phyloP scores from a whole-genome alignment of 1,140 invertebrate species.

The Drosophila pseudoobscura region DNA sequence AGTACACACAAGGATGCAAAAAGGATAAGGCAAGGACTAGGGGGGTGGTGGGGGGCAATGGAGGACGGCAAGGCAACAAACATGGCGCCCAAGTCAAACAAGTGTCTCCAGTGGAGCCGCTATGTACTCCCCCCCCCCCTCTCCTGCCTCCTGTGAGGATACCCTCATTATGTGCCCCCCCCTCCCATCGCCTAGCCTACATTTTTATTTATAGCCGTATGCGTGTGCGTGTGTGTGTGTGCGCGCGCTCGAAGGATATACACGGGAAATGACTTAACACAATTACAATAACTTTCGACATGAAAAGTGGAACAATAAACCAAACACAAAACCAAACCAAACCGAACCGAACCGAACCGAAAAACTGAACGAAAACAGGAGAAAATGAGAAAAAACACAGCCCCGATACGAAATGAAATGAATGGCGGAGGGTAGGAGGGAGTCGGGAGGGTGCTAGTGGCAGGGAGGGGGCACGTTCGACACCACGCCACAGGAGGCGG shows the following conservation, averaged over 20 bases:
- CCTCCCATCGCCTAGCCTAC: slow-evolving; percentile 1
- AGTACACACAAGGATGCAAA: slow-evolving; percentile 45
- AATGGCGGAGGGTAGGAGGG: no score
- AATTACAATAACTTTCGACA: slow-evolving; percentile 80
- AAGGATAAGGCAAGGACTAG: slow-evolving; percentile 14
- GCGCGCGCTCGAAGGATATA: slow-evolving; percentile 60
- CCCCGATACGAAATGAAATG: slow-evolving; percentile 35
- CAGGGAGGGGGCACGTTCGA: slow-evolving; percentile 24
- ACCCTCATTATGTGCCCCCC: slow-evolving; percentile 25
- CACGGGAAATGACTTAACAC: slow-evolving; percentile 80
- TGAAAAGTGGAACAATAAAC: slow-evolving; percentile 81
- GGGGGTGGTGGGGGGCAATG: background rate
- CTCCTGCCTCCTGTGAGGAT: background rate
- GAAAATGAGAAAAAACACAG: no score
- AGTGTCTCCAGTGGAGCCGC: slow-evolving; percentile 41
- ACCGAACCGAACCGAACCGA: slow-evolving; percentile 16
- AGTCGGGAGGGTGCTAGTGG: slow-evolving; percentile 15
- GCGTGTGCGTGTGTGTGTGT: slow-evolving; percentile 13
- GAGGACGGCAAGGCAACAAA: slow-evolving; percentile 21
- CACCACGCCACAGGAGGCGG: slow-evolving; percentile 63
- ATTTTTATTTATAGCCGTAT: slow-evolving; percentile 72
- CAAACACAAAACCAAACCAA: slow-evolving; percentile 64
- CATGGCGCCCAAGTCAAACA: slow-evolving; percentile 72
- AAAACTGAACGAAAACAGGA: background rate
- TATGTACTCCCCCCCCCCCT: background rate